Base-by-base conservation (phyloP, 2,797 vertebrate genomes). In the Enoplosus armatus region DNA sequence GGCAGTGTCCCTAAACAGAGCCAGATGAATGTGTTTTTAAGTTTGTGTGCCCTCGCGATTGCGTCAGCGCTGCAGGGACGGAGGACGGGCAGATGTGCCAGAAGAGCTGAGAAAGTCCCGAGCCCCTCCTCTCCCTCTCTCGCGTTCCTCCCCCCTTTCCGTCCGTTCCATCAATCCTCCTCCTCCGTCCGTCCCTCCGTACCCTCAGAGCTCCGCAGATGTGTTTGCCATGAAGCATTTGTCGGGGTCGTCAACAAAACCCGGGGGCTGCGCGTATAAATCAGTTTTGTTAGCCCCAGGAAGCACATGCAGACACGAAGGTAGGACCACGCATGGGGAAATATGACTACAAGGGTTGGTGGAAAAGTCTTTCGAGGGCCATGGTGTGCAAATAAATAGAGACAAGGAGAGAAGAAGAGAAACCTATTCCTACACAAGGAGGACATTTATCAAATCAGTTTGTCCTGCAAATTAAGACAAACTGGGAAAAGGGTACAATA, bases 11-110 rank as follows among this genome's bases (percentile, higher is more conserved):
- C 76, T 90, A 85, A 92, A 50, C 73, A 80, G 58, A 86, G 75
- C 72, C 83, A 92, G 85, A 73, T 69, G 78, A 55, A 6, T 61
- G 79, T 73, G 67, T 74, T 35, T 64, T 20, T n/a, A n/a, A n/a
- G 45, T 79, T 54, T 87, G 70, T 85, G 74, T 78, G 81, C 67
- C 59, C 48, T 43, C 0, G 6, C 2, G 29, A 67, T 86, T 88
- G 83, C 78, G 27, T 87, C 86, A 87, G 76, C 29, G 43, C 85
- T 78, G 64, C 76, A 72, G 79, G 74, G 72, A 90, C 39, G 64
- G 79, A 86, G 85, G 80, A 65, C 68, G 67, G 84, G 80, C 88
- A 90, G 74, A 91, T 86, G 83, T 82, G 60, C 80, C 71, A 85
- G 77, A 79, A 47, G 64, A 62, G 48, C 53, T 29, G 75, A 79